These are phyloP conservation scores for Polyommatus icarus DNA, from an alignment of 2,888 invertebrate genomes.

Conservation along the genomic window DNA sequence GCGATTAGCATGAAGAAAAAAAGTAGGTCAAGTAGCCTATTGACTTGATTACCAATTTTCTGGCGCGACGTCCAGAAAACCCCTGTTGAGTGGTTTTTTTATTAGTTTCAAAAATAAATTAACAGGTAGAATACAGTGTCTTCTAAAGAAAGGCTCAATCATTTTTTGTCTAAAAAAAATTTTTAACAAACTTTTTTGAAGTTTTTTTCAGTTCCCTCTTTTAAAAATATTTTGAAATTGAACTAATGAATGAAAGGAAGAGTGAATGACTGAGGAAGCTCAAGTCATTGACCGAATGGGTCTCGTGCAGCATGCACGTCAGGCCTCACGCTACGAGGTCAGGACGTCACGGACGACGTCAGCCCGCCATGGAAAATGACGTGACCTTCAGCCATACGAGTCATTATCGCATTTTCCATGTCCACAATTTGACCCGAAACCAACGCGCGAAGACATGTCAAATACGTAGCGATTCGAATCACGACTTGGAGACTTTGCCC, in stretches of 20 bases:
- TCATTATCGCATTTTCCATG: neutral
- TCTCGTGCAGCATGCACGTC: slow-evolving; percentile 15
- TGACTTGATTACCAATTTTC: too few relatives aligned
- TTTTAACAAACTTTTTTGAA: neutral
- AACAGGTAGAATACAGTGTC: too few relatives aligned
- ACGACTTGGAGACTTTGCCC: too few relatives aligned
- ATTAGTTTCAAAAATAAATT: too few relatives aligned
- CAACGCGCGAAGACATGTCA: too few relatives aligned
- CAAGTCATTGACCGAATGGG: slow-evolving; percentile 15
- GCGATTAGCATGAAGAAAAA: too few relatives aligned
- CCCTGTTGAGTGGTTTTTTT: too few relatives aligned
- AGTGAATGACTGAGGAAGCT: slow-evolving; percentile 16
- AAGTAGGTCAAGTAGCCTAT: too few relatives aligned
- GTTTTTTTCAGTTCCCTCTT: neutral
- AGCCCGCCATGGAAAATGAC: neutral
- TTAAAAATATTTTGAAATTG: neutral
- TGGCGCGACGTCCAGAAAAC: too few relatives aligned
- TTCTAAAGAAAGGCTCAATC: neutral
- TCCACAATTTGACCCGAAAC: too few relatives aligned
- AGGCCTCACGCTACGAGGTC: slow-evolving; percentile 12
- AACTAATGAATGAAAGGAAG: slow-evolving; percentile 8
- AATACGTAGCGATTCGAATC: too few relatives aligned
- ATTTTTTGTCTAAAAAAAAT: neutral
- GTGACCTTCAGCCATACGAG: neutral
- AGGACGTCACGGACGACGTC: neutral